Evolutionary conservation across 2,797 vertebrate species (phyloP).

Genomic region (Oophaga sylvatica): DNA sequence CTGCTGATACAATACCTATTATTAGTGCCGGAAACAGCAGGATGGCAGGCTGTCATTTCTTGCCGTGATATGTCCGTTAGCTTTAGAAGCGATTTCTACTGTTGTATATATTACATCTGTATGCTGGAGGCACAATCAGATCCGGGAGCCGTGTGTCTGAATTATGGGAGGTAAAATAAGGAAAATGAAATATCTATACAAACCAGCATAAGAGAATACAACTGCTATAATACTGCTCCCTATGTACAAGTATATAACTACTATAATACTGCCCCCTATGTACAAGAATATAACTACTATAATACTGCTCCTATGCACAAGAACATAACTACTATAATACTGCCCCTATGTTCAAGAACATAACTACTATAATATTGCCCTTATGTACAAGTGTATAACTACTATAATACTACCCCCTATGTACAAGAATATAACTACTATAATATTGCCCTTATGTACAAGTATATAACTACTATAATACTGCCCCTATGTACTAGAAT

Average conservation of each 20-base stretch:
- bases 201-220: neutral
- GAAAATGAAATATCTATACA: neutral
- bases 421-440: constrained; percentile 1
- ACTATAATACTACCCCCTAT: too few relatives aligned
- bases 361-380: neutral
- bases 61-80: constrained; percentile 34
- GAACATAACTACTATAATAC: constrained; percentile 7
- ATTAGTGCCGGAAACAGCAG: constrained; percentile 46
- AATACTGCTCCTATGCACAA: neutral
- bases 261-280: neutral
- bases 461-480: constrained; percentile 13
- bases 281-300: constrained; percentile 1
- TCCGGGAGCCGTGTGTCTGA: neutral
- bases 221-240: neutral
- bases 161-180: neutral
- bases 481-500: too few relatives aligned
- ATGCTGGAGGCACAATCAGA: neutral
- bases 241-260: neutral
- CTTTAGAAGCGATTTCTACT: neutral
- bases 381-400: neutral
- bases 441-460: neutral
- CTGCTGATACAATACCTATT: constrained; percentile 54
- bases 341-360: neutral
- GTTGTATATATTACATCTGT: constrained; percentile 1
- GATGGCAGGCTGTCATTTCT: constrained; percentile 51